A percentile compares a stretch with the other conserved stretches of the same genome.
Conservation (phyloP, 1,140 invertebrate genomes). For the Pseudoatta argentina region DNA sequence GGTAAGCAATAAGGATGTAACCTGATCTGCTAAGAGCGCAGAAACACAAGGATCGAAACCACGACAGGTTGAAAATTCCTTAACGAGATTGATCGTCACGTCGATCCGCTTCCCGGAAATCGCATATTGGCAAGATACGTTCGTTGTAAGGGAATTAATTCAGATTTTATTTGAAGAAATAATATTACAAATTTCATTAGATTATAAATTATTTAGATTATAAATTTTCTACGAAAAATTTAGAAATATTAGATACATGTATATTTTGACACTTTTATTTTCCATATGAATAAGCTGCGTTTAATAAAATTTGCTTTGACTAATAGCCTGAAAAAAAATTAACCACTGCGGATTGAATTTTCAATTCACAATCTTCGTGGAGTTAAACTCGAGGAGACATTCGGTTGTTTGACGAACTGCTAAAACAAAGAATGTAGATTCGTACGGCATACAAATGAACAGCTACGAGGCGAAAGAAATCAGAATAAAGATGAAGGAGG, state of each 20-base stretch:
- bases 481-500: constrained; percentile 68
- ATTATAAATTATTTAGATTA: no score
- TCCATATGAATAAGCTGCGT: neutral
- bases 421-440: constrained; percentile 57
- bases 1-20: constrained; percentile 84
- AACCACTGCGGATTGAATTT: neutral
- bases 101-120: constrained; percentile 71
- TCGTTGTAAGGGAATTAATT: neutral
- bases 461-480: constrained; percentile 50
- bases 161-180: neutral
- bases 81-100: constrained; percentile 71
- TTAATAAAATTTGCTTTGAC: constrained; percentile 9
- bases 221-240: neutral
- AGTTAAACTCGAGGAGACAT: constrained; percentile 32
- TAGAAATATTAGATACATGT: neutral
- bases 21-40: constrained; percentile 71
- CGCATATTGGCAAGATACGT: constrained; percentile 5
- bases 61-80: constrained; percentile 69
- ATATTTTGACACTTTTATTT: neutral
- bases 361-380: neutral
- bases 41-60: constrained; percentile 53
- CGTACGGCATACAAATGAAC: constrained; percentile 44
- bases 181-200: no score
- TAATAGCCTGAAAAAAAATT: neutral
- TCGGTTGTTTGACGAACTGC: constrained; percentile 51